Evolutionary conservation across 2,797 vertebrate genomes (phyloP), one percentile per base, ranked within the genome.

Genomic region (Thamnophis elegans): DNA sequence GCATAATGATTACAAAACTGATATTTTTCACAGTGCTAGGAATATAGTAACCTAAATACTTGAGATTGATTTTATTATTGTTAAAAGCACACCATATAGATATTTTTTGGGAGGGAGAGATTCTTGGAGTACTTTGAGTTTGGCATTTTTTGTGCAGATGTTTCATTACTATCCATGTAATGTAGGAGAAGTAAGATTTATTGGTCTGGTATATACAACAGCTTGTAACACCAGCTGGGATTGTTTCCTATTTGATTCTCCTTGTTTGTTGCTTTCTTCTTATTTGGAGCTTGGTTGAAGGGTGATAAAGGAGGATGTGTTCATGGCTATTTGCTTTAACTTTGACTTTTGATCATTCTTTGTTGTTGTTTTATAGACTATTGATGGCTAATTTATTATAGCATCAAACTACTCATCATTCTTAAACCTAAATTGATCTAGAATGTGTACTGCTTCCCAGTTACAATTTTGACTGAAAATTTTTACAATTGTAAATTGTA

Each of bases 41-140:
- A 7, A 56, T 91, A 16, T 87, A 65, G 26, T 65, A 65, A 91
- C 28, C 59, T 59, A 65, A 87, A 55, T 26, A 26, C n/a, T 68
- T 25, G 16, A 65, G 51, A 91, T 28, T 91, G 55, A 42, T 87
- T 87, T 32, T 87, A 42, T 87, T 91, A 55, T 5, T 32, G 25
- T 8, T 55, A 87, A 87, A 91, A 55, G 51, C 51, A 42, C 4
- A 18, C 51, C 13, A 51, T 87, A 32, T 68, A 28, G 20, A 87
- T 87, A 25, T 32, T 3, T 0, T 25, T 13, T 11, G 18, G 0
- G n/a, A 36, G 20, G 7, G 65, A 9, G 9, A 4, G 36, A 47
- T 82, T 25, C 32, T 78, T 78, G 68, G 68, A 42, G 68, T 78
- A 22, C 36, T 42, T 78, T 78, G 32, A 78, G 36, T 42, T 78